Conservation (phyloP, 2,113 vertebrate genomes). For the Todiramphus chloris region DNA sequence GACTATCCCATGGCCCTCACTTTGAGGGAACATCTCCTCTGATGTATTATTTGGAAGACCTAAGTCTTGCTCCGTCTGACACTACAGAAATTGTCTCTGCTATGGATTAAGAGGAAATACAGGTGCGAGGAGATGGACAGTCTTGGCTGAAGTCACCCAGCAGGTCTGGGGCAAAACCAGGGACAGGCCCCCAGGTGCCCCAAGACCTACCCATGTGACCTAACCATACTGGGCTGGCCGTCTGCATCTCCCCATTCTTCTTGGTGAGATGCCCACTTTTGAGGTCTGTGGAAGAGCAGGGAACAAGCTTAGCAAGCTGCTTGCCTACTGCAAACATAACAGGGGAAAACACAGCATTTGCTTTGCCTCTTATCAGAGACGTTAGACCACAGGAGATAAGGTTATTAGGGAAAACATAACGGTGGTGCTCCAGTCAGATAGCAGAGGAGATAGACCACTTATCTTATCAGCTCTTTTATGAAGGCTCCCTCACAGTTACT, state of each 20-base stretch:
- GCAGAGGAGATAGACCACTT: slow-evolving; percentile 9
- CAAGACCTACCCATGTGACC: rapidly evolving
- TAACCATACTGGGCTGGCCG: not conserved
- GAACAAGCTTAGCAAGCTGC: not conserved
- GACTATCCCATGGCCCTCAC: not conserved
- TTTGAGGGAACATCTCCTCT: not conserved
- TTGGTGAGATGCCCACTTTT: not conserved
- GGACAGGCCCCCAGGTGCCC: not conserved
- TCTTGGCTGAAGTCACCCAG: not conserved
- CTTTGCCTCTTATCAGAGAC: slow-evolving; percentile 46
- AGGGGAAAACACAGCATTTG: not conserved
- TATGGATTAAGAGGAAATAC: not conserved
- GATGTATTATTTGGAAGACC: not conserved
- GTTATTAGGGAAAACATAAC: slow-evolving; percentile 43
- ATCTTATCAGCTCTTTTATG: slow-evolving; percentile 57
- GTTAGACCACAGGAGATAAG: slow-evolving; percentile 53
- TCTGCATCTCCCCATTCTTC: not conserved
- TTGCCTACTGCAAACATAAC: not conserved
- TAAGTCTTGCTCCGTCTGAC: not conserved
- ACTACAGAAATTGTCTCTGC: not conserved
- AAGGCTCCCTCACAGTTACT: not conserved
- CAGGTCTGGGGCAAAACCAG: not conserved
- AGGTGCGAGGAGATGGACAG: not conserved
- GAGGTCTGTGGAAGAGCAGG: not conserved
- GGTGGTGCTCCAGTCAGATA: slow-evolving; percentile 41